phyloP scores from a whole-genome alignment of 1,140 invertebrate species.

The Liolophura sinensis region DNA sequence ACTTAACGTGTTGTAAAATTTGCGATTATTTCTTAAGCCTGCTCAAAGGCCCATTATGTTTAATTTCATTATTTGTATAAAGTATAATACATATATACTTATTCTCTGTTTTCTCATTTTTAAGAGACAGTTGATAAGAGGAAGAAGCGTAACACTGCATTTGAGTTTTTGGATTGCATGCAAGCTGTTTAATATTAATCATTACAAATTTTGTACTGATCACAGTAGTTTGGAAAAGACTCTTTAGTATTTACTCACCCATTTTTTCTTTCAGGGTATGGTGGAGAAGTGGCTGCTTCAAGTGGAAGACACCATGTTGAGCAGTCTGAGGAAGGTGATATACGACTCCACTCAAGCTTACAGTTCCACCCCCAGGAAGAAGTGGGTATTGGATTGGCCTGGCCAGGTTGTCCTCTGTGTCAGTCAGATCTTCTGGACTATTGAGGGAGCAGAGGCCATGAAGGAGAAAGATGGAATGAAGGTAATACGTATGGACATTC shows the following conservation, averaged over 20 bases:
- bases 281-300: constrained; percentile 62
- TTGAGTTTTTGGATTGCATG: too few relatives aligned
- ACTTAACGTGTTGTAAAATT: too few relatives aligned
- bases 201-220: not conserved
- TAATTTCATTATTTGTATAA: too few relatives aligned
- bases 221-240: not conserved
- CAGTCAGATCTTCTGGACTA: constrained; percentile 56
- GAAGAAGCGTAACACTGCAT: too few relatives aligned
- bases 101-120: too few relatives aligned
- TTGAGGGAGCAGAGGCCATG: constrained; percentile 54
- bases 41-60: too few relatives aligned
- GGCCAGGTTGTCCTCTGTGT: constrained; percentile 58
- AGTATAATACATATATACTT: too few relatives aligned
- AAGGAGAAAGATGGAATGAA: constrained; percentile 39
- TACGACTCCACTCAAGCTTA: constrained; percentile 51
- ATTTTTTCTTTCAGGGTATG: constrained; percentile 53
- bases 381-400: constrained; percentile 60
- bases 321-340: constrained; percentile 55
- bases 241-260: not conserved
- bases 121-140: too few relatives aligned
- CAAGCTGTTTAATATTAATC: not conserved
- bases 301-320: constrained; percentile 60
- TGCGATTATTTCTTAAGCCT: too few relatives aligned
- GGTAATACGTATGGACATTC: too few relatives aligned
- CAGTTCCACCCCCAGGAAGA: constrained; percentile 42